Conservation (phyloP, 2,113 vertebrate species). For the Nipponia nippon region DNA sequence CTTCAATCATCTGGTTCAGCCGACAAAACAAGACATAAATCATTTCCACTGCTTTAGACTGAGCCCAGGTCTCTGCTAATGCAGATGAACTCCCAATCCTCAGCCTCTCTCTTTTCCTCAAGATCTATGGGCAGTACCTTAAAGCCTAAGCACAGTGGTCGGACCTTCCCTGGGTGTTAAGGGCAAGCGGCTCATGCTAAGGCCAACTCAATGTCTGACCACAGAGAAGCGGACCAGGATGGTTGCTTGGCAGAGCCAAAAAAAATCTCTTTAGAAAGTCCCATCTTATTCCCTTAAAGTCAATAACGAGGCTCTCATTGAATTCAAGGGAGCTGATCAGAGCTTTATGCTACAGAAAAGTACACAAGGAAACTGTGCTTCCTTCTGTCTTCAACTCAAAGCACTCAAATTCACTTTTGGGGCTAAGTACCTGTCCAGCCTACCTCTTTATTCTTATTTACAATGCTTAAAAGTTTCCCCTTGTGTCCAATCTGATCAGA, state of each 20-base stretch:
- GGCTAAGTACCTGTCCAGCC: neutral
- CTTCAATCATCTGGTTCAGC: neutral
- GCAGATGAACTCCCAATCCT: neutral
- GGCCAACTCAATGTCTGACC: neutral
- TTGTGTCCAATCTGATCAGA: neutral
- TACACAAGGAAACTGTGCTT: neutral
- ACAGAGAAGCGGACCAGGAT: neutral
- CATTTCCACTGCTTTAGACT: neutral
- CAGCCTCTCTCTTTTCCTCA: neutral
- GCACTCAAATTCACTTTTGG: neutral
- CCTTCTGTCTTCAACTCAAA: neutral
- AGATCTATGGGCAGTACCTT: neutral
- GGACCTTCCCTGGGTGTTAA: neutral
- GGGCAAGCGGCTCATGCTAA: neutral
- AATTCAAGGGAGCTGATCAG: neutral
- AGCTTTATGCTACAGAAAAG: neutral
- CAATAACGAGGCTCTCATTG: rapidly evolving
- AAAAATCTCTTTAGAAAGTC: neutral
- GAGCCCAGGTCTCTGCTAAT: neutral
- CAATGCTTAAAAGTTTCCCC: neutral
- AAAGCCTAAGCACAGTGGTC: neutral
- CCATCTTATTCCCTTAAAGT: neutral
- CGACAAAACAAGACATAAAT: constrained; percentile 2
- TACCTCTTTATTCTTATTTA: neutral
- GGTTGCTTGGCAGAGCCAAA: neutral